Evolutionary conservation across 1,140 invertebrate species (phyloP).

Genomic region (Achatina immaculata): DNA sequence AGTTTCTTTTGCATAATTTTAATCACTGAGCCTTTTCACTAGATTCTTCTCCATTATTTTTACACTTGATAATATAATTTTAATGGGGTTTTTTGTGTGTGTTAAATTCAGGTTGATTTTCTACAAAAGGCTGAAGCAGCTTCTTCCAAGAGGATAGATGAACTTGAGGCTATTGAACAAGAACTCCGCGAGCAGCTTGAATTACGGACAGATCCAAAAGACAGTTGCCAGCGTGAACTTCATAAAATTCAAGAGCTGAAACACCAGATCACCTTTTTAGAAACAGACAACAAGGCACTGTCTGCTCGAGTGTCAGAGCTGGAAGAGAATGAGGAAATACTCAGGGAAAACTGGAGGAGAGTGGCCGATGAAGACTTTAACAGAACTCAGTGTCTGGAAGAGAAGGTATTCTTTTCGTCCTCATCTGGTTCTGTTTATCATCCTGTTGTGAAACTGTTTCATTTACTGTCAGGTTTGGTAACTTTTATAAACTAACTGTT

Average conservation of each 20-base stretch:
- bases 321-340: conserved; percentile 62
- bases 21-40: too few species aligned
- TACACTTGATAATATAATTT: too few species aligned
- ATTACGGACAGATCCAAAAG: conserved; percentile 42
- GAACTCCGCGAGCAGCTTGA: conserved; percentile 54
- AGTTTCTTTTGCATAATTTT: too few species aligned
- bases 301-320: conserved; percentile 54
- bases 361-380: conserved; percentile 62
- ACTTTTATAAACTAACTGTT: too few species aligned
- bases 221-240: conserved; percentile 31
- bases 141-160: conserved; percentile 55
- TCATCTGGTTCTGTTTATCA: not conserved
- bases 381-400: conserved; percentile 56
- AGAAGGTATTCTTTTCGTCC: conserved; percentile 48
- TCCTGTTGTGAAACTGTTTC: too few species aligned
- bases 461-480: too few species aligned
- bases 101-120: conserved; percentile 52
- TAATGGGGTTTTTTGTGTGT: too few species aligned
- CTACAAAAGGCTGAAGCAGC: conserved; percentile 59
- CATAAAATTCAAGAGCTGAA: conserved; percentile 51
- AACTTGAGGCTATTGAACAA: conserved; percentile 55
- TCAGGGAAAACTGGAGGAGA: conserved; percentile 63
- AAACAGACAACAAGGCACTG: conserved; percentile 56
- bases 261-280: conserved; percentile 47
- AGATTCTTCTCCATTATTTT: too few species aligned